phyloP scores from a whole-genome alignment of 2,113 vertebrate genomes.

The Ameiurus melas region DNA sequence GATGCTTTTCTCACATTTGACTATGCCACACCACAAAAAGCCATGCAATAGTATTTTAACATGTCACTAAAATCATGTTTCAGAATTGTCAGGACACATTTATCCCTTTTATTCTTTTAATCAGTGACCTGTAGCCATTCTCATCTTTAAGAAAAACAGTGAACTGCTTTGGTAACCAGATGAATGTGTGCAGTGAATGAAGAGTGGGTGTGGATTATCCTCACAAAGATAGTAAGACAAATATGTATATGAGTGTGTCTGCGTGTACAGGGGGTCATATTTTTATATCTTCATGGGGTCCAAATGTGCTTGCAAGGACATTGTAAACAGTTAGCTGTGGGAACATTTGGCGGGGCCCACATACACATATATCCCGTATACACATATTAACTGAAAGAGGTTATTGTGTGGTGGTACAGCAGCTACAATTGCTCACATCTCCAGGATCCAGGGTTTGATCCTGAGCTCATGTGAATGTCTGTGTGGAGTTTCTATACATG shows the following conservation, averaged over 20 bases:
- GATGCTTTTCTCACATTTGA: neutral
- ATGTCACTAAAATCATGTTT: neutral
- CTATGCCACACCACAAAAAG: slow-evolving; percentile 14
- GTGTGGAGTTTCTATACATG: neutral
- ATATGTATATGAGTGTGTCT: neutral
- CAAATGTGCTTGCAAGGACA: neutral
- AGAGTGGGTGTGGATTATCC: neutral
- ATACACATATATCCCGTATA: neutral
- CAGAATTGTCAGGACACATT: neutral
- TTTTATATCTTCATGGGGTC: neutral
- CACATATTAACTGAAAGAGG: neutral
- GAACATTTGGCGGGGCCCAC: neutral
- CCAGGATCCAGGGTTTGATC: neutral
- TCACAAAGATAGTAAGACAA: neutral
- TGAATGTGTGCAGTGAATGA: neutral
- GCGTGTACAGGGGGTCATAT: neutral
- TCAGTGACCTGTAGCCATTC: neutral
- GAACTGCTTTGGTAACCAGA: neutral
- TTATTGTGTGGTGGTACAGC: neutral
- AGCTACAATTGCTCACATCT: neutral
- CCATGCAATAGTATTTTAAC: neutral
- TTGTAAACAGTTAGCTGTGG: neutral
- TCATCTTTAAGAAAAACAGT: neutral
- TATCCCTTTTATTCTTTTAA: neutral
- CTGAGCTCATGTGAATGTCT: neutral